Percentiles rank a stretch among this genome's conserved stretches.
Evolutionary conservation across 2,888 invertebrate genomes (phyloP).

Genomic region (Campoplex nolae): DNA sequence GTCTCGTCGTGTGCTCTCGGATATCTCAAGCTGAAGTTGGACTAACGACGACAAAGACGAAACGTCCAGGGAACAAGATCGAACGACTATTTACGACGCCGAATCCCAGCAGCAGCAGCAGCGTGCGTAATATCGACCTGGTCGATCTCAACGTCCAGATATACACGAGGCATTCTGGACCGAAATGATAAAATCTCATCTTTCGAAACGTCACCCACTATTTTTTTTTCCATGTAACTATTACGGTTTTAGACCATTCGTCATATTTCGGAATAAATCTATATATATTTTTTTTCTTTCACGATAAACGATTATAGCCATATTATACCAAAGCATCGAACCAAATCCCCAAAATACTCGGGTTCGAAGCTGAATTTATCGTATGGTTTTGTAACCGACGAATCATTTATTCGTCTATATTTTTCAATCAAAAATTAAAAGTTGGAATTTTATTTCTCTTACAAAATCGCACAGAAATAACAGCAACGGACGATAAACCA

Average conservation of each 20-base stretch:
- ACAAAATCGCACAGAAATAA: background rate
- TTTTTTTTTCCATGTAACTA: background rate
- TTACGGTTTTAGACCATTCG: background rate
- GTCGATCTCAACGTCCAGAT: background rate
- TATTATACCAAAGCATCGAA: too few species aligned
- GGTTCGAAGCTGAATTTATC: too few species aligned
- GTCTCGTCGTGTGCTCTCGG: slow-evolving; percentile 67
- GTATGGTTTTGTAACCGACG: too few species aligned
- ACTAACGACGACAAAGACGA: slow-evolving; percentile 65
- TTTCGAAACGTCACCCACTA: background rate
- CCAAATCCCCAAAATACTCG: too few species aligned
- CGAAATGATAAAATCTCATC: slow-evolving; percentile 8
- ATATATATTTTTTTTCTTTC: background rate
- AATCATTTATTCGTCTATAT: too few species aligned
- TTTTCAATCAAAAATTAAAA: too few species aligned
- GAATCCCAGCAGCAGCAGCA: slow-evolving; percentile 12
- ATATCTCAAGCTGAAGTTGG: slow-evolving; percentile 67
- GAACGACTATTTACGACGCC: slow-evolving; percentile 47
- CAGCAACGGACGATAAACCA: background rate
- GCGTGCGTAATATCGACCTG: slow-evolving; percentile 19
- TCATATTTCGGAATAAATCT: background rate
- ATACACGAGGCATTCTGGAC: background rate
- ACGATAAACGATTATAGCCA: background rate
- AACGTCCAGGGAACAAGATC: slow-evolving; percentile 26
- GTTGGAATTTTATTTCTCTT: too few species aligned